phyloP scores from a whole-genome alignment of 2,113 vertebrate genomes.

The Semicossyphus pulcher region DNA sequence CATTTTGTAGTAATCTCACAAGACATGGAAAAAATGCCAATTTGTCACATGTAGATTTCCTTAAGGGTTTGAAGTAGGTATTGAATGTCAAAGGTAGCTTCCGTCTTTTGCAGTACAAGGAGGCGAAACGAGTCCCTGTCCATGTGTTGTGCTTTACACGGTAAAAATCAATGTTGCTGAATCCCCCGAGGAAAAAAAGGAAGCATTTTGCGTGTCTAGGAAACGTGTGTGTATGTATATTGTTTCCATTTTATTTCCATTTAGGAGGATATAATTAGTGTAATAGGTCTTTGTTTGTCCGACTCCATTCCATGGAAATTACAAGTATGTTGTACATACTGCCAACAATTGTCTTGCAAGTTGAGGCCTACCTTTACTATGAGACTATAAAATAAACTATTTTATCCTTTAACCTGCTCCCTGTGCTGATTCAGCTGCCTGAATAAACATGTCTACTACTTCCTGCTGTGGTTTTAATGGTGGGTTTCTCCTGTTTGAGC shows the following conservation, averaged over 20 bases:
- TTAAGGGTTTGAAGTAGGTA: constrained; percentile 70
- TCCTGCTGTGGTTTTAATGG: background rate
- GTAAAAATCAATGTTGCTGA: constrained; percentile 78
- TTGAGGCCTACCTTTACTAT: constrained; percentile 99
- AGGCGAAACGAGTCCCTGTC: constrained; percentile 61
- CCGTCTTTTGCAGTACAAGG: constrained; percentile 61
- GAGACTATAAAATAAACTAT: constrained; percentile 99
- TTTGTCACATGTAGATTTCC: constrained; percentile 76
- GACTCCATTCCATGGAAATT: constrained; percentile 95
- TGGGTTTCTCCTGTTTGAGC: background rate
- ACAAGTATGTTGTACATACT: constrained; percentile 99
- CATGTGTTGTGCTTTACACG: constrained; percentile 81
- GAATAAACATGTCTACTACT: no score
- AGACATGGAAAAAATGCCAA: constrained; percentile 69
- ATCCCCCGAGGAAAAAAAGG: constrained; percentile 53
- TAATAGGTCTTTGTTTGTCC: constrained; percentile 85
- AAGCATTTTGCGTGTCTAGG: constrained; percentile 76
- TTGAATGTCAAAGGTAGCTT: constrained; percentile 79
- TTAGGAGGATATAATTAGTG: constrained; percentile 83
- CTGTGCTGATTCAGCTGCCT: constrained; percentile 1
- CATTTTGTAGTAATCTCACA: constrained; percentile 79
- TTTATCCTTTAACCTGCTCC: constrained; percentile 89
- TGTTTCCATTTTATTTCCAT: constrained; percentile 79
- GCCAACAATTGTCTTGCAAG: constrained; percentile 98
- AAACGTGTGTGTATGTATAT: constrained; percentile 82